phyloP scores from a whole-genome alignment of 2,888 invertebrate genomes.

The Habrosyne pyritoides region DNA sequence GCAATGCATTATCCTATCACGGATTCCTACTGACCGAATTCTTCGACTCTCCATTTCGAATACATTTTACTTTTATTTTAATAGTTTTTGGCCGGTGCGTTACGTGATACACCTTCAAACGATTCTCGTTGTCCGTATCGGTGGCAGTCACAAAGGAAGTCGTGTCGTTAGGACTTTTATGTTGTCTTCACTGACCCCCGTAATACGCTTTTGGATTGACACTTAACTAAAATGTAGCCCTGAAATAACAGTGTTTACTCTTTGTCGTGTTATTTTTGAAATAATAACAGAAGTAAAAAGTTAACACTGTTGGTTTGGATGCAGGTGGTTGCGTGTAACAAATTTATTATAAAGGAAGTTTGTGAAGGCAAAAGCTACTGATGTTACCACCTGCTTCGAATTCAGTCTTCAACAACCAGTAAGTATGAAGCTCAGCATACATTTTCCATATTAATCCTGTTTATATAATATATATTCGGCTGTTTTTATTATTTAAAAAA shows the following conservation, averaged over 20 bases:
- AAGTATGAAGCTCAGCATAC: too few species aligned
- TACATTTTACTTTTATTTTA: conserved; percentile 41
- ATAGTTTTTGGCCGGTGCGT: conserved; percentile 37
- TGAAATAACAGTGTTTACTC: neutral
- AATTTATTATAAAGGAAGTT: too few species aligned
- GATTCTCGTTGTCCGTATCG: conserved; percentile 29
- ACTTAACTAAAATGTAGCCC: conserved; percentile 21
- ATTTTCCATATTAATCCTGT: too few species aligned
- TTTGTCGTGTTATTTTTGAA: neutral
- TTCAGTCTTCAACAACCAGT: too few species aligned
- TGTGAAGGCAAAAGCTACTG: too few species aligned
- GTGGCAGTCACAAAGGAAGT: conserved; percentile 38
- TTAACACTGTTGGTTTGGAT: too few species aligned
- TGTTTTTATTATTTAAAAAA: too few species aligned
- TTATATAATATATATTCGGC: too few species aligned
- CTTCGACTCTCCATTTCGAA: conserved; percentile 47
- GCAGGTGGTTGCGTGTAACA: too few species aligned
- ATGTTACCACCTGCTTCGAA: too few species aligned
- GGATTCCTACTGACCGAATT: conserved; percentile 30
- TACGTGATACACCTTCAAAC: conserved; percentile 65
- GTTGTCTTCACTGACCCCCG: conserved; percentile 49
- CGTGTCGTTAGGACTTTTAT: conserved; percentile 46
- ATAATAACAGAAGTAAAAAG: too few species aligned
- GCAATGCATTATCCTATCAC: conserved; percentile 52
- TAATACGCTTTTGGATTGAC: conserved; percentile 43